These are phyloP conservation scores for Lordiphosa fenestrarum DNA, from an alignment of 2,888 invertebrate genomes.

Conservation along the genomic window DNA sequence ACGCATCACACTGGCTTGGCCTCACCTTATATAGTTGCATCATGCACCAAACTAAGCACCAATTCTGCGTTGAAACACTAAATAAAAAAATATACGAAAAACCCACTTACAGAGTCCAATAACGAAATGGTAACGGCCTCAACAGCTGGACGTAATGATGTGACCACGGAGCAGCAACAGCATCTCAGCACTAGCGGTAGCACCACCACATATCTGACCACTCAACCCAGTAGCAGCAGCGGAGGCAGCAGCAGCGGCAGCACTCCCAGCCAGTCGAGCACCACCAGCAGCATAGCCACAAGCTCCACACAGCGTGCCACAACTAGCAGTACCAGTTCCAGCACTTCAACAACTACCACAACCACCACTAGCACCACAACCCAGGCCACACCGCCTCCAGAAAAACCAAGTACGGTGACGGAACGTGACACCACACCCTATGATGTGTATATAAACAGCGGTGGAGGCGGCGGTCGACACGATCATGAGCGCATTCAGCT, in stretches of 20 bases:
- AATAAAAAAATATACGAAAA: conserved; percentile 40
- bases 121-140: conserved; percentile 66
- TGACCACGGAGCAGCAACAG: conserved; percentile 82
- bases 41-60: conserved; percentile 6
- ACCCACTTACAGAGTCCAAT: conserved; percentile 69
- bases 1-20: too few relatives aligned
- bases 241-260: conserved; percentile 28
- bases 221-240: conserved; percentile 34
- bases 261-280: conserved; percentile 37
- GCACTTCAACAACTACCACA: conserved; percentile 54
- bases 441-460: conserved; percentile 64
- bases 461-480: conserved; percentile 25
- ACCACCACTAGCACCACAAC: conserved; percentile 71
- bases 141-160: conserved; percentile 69
- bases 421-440: conserved; percentile 77
- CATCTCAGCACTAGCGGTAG: conserved; percentile 73
- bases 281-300: conserved; percentile 42
- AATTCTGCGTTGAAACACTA: conserved; percentile 34
- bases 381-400: conserved; percentile 68
- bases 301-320: conserved; percentile 51
- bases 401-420: conserved; percentile 76
- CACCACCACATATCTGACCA: conserved; percentile 51
- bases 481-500: conserved; percentile 67
- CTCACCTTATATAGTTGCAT: too few relatives aligned
- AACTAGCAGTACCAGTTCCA: conserved; percentile 54